A percentile compares a stretch with the other conserved stretches of the same genome.
Conservation (phyloP, 2,888 invertebrate species). For the Polietes domitor region DNA sequence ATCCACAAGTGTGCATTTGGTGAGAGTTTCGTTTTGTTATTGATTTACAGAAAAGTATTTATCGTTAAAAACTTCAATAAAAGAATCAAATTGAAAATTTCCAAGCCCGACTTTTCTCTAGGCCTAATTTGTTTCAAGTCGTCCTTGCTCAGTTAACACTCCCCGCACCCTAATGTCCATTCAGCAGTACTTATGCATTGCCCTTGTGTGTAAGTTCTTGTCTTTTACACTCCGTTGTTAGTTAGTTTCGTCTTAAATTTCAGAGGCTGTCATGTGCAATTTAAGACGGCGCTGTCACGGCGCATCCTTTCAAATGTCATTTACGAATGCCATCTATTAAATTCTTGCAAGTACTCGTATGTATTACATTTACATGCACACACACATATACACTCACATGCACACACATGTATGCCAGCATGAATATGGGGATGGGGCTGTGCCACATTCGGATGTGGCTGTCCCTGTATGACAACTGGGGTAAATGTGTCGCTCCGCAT, state of each 20-base stretch:
- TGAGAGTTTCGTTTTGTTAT: too few species aligned
- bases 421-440: too few species aligned
- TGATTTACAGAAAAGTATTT: too few species aligned
- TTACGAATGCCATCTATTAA: conserved; percentile 48
- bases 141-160: too few species aligned
- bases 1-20: too few species aligned
- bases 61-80: too few species aligned
- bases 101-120: too few species aligned
- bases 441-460: conserved; percentile 8
- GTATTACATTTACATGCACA: conserved; percentile 16
- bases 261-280: conserved; percentile 60
- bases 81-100: too few species aligned
- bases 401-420: neutral
- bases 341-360: conserved; percentile 28
- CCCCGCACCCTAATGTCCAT: too few species aligned
- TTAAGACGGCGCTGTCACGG: conserved; percentile 62
- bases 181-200: too few species aligned
- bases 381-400: neutral
- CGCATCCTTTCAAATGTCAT: conserved; percentile 64
- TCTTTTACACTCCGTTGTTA: neutral
- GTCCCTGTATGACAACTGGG: conserved; percentile 13
- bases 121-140: too few species aligned
- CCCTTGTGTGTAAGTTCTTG: neutral
- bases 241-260: conserved; percentile 16
- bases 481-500: neutral